A percentile compares a stretch with the other conserved stretches of the same genome.
These are phyloP conservation scores for Leptinotarsa haldemani DNA, from an alignment of 2,888 invertebrate genomes.

Conservation along the genomic window DNA sequence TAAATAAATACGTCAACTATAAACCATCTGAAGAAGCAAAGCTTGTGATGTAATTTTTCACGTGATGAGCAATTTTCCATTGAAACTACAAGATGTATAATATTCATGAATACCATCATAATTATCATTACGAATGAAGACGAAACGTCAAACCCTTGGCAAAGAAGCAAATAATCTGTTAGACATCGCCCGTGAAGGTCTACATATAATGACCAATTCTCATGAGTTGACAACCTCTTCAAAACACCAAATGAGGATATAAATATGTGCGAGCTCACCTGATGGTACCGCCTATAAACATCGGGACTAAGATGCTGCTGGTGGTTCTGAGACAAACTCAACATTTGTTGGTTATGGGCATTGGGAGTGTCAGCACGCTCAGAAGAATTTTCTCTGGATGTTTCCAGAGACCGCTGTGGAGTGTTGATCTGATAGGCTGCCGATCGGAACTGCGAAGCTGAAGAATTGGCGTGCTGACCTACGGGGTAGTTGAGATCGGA, in stretches of 20 bases:
- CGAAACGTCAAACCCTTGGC: too few relatives aligned
- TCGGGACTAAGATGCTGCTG: conserved; percentile 64
- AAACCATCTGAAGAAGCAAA: too few relatives aligned
- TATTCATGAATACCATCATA: too few relatives aligned
- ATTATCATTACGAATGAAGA: too few relatives aligned
- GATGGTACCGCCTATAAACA: conserved; percentile 56
- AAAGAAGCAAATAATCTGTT: not conserved
- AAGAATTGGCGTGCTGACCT: conserved; percentile 88
- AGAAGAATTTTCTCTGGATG: conserved; percentile 85
- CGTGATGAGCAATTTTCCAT: too few relatives aligned
- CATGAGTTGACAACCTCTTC: too few relatives aligned
- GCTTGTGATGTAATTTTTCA: too few relatives aligned
- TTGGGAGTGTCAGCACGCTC: conserved; percentile 76
- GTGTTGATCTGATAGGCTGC: conserved; percentile 84
- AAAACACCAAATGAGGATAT: too few relatives aligned
- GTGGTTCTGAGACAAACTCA: conserved; percentile 49
- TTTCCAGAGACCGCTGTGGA: conserved; percentile 82
- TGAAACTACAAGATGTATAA: too few relatives aligned
- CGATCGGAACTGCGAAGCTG: conserved; percentile 87
- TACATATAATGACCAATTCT: too few relatives aligned
- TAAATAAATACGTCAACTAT: too few relatives aligned
- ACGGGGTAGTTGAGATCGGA: conserved; percentile 95
- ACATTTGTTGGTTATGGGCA: conserved; percentile 48
- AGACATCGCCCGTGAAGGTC: too few relatives aligned
- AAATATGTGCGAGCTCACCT: conserved; percentile 45